A percentile compares a stretch with the other conserved stretches of the same genome.
Evolutionary conservation across 2,797 vertebrate genomes (phyloP).

Genomic region (Anguilla marmorata): DNA sequence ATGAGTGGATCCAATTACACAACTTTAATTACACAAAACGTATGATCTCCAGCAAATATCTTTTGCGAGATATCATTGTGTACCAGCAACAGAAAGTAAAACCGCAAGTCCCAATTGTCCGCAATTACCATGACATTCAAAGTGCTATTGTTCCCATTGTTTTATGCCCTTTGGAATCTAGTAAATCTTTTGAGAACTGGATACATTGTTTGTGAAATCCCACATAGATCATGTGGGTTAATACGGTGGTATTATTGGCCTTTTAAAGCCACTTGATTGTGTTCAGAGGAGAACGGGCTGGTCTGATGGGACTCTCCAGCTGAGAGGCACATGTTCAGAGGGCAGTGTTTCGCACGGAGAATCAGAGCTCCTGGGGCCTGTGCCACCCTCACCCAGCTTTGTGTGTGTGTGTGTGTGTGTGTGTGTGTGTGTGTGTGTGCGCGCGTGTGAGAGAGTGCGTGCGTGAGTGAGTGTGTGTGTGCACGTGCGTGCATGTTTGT

Average conservation of each 20-base stretch:
- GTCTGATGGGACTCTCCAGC: constrained; percentile 51
- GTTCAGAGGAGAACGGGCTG: constrained; percentile 43
- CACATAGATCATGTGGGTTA: constrained; percentile 49
- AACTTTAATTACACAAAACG: constrained; percentile 52
- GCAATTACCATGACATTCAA: constrained; percentile 57
- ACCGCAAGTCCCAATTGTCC: constrained; percentile 48
- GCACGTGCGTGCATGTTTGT: neutral
- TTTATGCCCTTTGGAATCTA: constrained; percentile 49
- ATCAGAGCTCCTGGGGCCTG: constrained; percentile 29
- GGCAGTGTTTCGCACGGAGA: constrained; percentile 29
- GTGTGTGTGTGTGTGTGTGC: neutral
- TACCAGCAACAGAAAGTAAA: constrained; percentile 51
- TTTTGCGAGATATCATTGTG: constrained; percentile 52
- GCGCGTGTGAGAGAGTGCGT: neutral
- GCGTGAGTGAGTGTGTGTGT: neutral
- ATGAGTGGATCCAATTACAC: constrained; percentile 50
- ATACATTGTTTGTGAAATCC: constrained; percentile 39
- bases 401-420: neutral
- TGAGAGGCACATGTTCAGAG: constrained; percentile 60
- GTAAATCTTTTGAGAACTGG: constrained; percentile 53
- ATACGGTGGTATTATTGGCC: constrained; percentile 54
- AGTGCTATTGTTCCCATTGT: constrained; percentile 45
- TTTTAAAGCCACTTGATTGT: constrained; percentile 54
- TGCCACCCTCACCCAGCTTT: neutral
- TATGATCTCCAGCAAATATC: constrained; percentile 55